phyloP scores from a whole-genome alignment of 2,113 vertebrate species.

The Rhabdornis inornatus region DNA sequence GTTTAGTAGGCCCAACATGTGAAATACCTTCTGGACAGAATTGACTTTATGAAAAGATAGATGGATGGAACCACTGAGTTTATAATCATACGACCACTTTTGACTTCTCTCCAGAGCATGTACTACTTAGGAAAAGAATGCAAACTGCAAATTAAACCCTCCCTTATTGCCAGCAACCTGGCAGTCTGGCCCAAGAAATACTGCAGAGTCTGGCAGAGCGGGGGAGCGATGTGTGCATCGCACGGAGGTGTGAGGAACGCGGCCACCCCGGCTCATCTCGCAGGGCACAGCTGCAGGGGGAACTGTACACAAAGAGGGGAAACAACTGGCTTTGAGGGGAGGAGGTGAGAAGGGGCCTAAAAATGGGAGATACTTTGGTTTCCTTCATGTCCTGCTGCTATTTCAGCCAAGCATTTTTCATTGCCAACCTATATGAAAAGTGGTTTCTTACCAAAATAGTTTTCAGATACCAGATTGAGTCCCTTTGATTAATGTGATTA shows the following conservation, averaged over 20 bases:
- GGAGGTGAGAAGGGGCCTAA: neutral
- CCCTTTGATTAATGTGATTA: neutral
- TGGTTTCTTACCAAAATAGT: neutral
- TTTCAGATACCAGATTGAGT: neutral
- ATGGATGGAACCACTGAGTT: constrained; percentile 1
- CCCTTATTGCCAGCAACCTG: neutral
- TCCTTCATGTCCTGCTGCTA: neutral
- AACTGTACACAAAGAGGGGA: constrained; percentile 8
- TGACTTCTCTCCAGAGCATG: neutral
- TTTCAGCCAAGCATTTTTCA: neutral
- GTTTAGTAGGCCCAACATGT: neutral
- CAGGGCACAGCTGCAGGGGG: constrained; percentile 24
- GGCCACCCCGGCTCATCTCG: neutral
- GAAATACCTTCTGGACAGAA: constrained; percentile 37
- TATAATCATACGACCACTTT: neutral
- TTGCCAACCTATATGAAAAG: neutral
- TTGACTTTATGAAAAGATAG: neutral
- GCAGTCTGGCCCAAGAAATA: neutral
- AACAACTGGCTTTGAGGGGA: neutral
- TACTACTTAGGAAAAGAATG: neutral
- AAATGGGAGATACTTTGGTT: neutral
- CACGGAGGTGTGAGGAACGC: constrained; percentile 54
- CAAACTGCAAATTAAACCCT: constrained; percentile 34
- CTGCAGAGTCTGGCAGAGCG: neutral
- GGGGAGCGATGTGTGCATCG: constrained; percentile 7